phyloP scores from a whole-genome alignment of 1,140 invertebrate genomes.

The Plodia interpunctella region DNA sequence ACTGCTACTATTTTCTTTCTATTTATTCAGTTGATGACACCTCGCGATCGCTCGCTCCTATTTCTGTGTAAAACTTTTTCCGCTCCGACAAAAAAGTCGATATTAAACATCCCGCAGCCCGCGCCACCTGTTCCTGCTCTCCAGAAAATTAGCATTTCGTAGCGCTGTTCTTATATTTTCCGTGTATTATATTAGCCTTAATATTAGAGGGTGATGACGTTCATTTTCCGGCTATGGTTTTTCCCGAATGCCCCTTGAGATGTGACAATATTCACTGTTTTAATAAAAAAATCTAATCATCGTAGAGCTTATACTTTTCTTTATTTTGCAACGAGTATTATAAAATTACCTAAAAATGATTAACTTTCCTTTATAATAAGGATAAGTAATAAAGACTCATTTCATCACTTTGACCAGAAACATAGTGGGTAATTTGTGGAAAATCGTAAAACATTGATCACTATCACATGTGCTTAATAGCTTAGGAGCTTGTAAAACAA shows the following conservation, averaged over 20 bases:
- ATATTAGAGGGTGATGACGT: slow-evolving; percentile 15
- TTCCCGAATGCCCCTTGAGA: not conserved
- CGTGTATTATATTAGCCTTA: slow-evolving; percentile 23
- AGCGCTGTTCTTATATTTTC: slow-evolving; percentile 20
- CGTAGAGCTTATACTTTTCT: too few relatives aligned
- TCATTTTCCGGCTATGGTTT: slow-evolving; percentile 1
- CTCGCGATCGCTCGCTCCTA: not conserved
- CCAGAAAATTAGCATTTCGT: slow-evolving; percentile 31
- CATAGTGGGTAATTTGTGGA: not conserved
- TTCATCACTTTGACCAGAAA: not conserved
- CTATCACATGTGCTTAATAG: slow-evolving; percentile 2
- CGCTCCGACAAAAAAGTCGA: slow-evolving; percentile 35
- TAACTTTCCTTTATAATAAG: too few relatives aligned
- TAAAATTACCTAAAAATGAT: too few relatives aligned
- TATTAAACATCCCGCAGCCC: slow-evolving; percentile 26
- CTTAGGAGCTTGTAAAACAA: slow-evolving; percentile 2
- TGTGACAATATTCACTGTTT: not conserved
- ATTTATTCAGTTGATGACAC: slow-evolving; percentile 15
- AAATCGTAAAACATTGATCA: not conserved
- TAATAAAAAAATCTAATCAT: too few relatives aligned
- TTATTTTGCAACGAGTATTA: too few relatives aligned
- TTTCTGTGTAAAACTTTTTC: slow-evolving; percentile 23
- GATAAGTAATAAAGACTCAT: not conserved
- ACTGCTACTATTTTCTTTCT: slow-evolving; percentile 13
- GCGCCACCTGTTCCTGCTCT: slow-evolving; percentile 36